phyloP scores from a whole-genome alignment of 2,888 invertebrate genomes.

The Conomelus anceps region DNA sequence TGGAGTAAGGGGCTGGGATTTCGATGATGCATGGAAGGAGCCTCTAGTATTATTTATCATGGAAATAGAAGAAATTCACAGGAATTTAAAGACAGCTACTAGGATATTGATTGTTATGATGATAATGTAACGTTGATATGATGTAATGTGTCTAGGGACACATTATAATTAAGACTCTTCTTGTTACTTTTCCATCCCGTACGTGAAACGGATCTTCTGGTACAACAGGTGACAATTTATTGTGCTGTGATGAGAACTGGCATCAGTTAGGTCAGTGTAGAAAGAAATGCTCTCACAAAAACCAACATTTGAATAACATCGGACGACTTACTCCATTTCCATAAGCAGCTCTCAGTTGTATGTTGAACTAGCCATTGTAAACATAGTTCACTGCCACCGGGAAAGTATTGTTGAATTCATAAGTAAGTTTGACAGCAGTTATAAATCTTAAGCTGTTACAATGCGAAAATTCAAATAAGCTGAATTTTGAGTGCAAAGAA shows the following conservation, averaged over 20 bases:
- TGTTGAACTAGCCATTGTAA: background rate
- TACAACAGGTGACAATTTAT: background rate
- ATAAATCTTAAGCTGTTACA: background rate
- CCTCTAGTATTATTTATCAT: too few species aligned
- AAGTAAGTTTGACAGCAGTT: background rate
- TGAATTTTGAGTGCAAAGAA: background rate
- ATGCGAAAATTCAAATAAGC: background rate
- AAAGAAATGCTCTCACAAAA: background rate
- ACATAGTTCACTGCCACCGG: background rate
- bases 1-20: too few species aligned
- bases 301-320: background rate
- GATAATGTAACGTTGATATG: too few species aligned
- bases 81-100: too few species aligned
- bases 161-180: too few species aligned
- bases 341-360: background rate
- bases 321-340: background rate
- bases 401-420: background rate
- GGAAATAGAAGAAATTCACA: too few species aligned
- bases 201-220: too few species aligned
- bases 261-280: background rate
- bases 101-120: too few species aligned
- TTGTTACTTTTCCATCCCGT: too few species aligned
- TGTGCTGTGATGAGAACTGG: background rate
- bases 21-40: too few species aligned
- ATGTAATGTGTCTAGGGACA: too few species aligned